Evolutionary conservation across 2,797 vertebrate species (phyloP), one percentile per base, ranked within the genome.

Genomic region (Channallabes apus): DNA sequence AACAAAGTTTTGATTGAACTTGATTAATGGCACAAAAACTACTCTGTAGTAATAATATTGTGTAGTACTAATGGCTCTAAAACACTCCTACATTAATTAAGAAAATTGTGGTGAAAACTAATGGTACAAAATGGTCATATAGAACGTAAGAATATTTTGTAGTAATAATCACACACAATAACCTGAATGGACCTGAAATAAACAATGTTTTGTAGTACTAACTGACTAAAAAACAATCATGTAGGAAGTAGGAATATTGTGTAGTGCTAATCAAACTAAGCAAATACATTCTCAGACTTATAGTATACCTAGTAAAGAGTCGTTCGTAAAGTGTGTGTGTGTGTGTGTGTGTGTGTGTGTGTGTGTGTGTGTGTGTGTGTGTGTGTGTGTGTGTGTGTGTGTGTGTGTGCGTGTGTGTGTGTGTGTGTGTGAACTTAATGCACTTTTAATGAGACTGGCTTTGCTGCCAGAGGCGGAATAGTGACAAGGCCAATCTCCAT

Each of bases 371-470:
- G 32, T 32, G 73, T 82, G 80, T 79, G 75, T 86, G 64, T 85
- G 68, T 85, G 32, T 61, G 64, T 88, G 82, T 81, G 75, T 75
- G 64, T 65, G 59, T 88, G 85, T 83, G 79, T 82, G 81, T 65
- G n/a, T 85, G 86, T 80, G 82, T 84, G 41, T 79, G 27, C 85
- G 82, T 86, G 86, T 84, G 84, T 85, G 82, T 79, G 83, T 67
- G 78, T 80, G 67, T 58, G 72, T 76, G 83, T 65, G 84, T 41
- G 84, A 35, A 71, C 88, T 90, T 93, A 93, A 94, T 93, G 92
- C 89, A 94, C 92, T 93, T 94, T 94, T 95, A 94, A 95, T 95
- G 93, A 95, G 92, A 88, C 90, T 90, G 89, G 90, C 92, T 92
- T 91, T 87, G 90, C 90, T 68, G 94, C 94, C 93, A 90, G 91